Evolutionary conservation across 1,140 invertebrate genomes (phyloP).

Genomic region (Tetramorium simillimum): DNA sequence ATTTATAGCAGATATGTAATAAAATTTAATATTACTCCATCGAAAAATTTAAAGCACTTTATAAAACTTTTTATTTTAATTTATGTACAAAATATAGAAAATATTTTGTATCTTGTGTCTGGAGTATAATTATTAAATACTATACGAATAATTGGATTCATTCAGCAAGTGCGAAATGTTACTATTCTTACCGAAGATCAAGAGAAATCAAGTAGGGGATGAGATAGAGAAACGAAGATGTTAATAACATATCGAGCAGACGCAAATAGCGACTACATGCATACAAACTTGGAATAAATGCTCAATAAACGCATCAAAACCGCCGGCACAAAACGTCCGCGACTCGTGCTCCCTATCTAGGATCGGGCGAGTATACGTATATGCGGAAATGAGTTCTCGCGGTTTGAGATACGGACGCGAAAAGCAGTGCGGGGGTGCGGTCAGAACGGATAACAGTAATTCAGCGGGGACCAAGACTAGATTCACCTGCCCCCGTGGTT

Average conservation of each 20-base stretch:
- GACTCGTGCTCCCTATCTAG: not conserved
- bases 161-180: not conserved
- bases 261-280: not conserved
- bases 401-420: conserved; percentile 11
- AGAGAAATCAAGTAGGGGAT: not conserved
- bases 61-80: not conserved
- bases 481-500: conserved; percentile 82
- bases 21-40: not conserved
- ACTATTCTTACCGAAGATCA: not conserved
- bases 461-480: conserved; percentile 67
- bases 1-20: not conserved
- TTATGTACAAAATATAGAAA: not conserved
- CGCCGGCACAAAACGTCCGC: not conserved
- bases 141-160: not conserved
- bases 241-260: not conserved
- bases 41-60: not conserved
- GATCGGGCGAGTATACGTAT: not conserved
- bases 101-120: not conserved
- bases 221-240: not conserved
- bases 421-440: not conserved
- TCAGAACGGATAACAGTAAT: conserved; percentile 63
- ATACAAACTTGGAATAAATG: not conserved
- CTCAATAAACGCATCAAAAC: not conserved
- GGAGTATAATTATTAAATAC: not conserved
- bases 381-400: conserved; percentile 4